phyloP scores from a whole-genome alignment of 2,888 invertebrate genomes.

The Stegana nigrithorax region DNA sequence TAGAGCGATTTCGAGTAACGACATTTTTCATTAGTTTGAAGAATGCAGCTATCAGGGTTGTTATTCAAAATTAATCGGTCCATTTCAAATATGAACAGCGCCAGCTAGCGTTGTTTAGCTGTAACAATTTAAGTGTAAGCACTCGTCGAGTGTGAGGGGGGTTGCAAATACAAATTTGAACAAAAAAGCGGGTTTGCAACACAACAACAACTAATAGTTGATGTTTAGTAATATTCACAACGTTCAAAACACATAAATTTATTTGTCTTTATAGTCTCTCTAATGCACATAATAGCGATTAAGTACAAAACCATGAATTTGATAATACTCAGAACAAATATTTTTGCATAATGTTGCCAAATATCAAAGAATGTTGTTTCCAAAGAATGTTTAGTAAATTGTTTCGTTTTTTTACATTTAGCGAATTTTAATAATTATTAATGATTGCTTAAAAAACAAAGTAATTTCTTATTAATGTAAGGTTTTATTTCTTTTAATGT shows the following conservation, averaged over 20 bases:
- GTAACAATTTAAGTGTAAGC: too few relatives aligned
- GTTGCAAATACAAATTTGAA: too few relatives aligned
- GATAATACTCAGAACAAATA: constrained; percentile 50
- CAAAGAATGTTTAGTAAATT: constrained; percentile 54
- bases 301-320: constrained; percentile 50
- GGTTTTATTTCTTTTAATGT: constrained; percentile 45
- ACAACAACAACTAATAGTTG: neutral
- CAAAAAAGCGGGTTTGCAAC: too few relatives aligned
- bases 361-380: constrained; percentile 48
- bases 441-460: constrained; percentile 10
- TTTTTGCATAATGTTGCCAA: neutral
- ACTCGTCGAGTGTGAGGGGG: too few relatives aligned
- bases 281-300: constrained; percentile 30
- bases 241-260: too few relatives aligned
- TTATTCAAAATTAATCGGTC: too few relatives aligned
- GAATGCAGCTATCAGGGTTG: too few relatives aligned
- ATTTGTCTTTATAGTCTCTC: too few relatives aligned
- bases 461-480: constrained; percentile 35
- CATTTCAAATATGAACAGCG: constrained; percentile 12
- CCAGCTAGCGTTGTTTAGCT: constrained; percentile 40
- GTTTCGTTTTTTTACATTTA: constrained; percentile 34
- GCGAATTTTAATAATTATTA: constrained; percentile 44
- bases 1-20: too few relatives aligned
- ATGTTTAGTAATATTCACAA: constrained; percentile 20
- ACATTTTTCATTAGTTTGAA: too few relatives aligned